Percentiles rank a stretch among this genome's conserved stretches.
These are phyloP conservation scores for Sepiola atlantica DNA, from an alignment of 2,888 invertebrate species.

Conservation along the genomic window DNA sequence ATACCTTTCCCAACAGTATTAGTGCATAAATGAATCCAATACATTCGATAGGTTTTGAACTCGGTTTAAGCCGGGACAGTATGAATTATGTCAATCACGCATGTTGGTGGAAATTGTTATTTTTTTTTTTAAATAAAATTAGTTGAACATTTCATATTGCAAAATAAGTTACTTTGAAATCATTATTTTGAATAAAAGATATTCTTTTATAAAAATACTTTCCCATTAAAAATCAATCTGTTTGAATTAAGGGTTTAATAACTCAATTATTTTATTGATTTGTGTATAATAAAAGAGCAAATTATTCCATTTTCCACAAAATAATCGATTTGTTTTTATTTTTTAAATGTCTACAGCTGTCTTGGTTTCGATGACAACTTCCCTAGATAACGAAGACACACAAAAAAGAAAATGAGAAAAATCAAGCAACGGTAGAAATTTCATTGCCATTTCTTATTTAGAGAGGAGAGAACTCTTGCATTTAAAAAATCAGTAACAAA, in stretches of 20 bases:
- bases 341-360: background rate
- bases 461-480: slow-evolving; percentile 32
- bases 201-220: background rate
- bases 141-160: background rate
- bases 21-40: no score
- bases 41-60: no score
- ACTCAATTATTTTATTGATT: background rate
- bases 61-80: no score
- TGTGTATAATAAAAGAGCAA: background rate
- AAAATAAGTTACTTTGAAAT: background rate
- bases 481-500: background rate
- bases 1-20: no score
- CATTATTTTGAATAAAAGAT: background rate
- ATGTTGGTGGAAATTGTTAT: no score
- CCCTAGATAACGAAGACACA: background rate
- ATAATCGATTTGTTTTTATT: background rate
- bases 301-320: background rate
- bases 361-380: background rate
- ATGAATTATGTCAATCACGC: no score
- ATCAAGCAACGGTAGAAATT: background rate
- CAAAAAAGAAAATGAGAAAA: background rate
- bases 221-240: background rate
- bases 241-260: background rate
- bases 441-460: background rate
- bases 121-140: no score